A percentile compares a stretch with the other conserved stretches of the same genome.
Evolutionary conservation across 2,888 invertebrate species (phyloP).

Genomic region (Myopa tessellatipennis): DNA sequence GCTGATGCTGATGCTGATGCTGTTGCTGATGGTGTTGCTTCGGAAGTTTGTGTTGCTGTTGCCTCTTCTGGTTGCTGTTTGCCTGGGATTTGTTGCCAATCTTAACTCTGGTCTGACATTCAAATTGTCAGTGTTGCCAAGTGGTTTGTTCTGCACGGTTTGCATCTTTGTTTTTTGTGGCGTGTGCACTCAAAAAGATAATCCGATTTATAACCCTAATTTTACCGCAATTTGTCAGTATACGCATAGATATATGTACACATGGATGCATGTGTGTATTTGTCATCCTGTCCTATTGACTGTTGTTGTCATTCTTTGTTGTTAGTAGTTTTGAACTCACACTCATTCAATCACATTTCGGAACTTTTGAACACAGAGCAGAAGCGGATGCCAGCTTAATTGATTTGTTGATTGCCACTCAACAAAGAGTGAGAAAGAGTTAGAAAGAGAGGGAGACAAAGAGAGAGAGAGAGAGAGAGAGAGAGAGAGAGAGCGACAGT

Average conservation of each 20-base stretch:
- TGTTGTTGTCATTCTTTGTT: conserved; percentile 51
- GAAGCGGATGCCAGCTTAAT: conserved; percentile 27
- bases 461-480: not conserved
- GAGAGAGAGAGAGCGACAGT: not conserved
- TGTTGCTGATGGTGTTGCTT: not conserved
- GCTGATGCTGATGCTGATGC: not conserved
- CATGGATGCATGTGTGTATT: conserved; percentile 24
- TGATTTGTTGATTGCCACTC: conserved; percentile 36
- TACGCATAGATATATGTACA: too few species aligned
- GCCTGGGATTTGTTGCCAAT: conserved; percentile 30
- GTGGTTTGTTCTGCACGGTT: not conserved
- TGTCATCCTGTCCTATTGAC: not conserved
- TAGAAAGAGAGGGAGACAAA: not conserved
- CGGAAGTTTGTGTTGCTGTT: not conserved
- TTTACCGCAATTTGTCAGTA: conserved; percentile 40
- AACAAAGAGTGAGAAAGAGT: not conserved
- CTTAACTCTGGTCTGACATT: conserved; percentile 32
- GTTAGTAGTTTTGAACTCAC: conserved; percentile 13
- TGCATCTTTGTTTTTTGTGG: not conserved
- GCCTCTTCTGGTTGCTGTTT: conserved; percentile 14
- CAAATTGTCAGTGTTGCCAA: not conserved
- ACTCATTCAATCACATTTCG: conserved; percentile 14
- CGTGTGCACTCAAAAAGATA: conserved; percentile 37
- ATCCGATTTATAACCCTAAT: conserved; percentile 41
- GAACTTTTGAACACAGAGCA: conserved; percentile 2